Evolutionary conservation across 1,140 invertebrate genomes (phyloP).

Genomic region (Dinothrombium tinctorium): DNA sequence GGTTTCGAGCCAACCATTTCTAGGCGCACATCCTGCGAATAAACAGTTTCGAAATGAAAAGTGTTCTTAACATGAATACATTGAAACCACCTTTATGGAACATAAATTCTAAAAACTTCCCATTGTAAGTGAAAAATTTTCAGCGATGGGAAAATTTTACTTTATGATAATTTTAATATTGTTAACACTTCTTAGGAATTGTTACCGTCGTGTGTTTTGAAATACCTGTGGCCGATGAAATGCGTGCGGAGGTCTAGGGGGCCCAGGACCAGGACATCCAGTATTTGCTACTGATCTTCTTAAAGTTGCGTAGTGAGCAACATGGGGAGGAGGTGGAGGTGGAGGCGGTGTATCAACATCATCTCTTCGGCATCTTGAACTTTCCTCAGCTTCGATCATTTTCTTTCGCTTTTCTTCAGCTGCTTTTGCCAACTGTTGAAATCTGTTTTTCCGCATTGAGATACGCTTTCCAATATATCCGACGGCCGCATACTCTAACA

Average conservation of each 20-base stretch:
- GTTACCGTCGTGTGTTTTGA: too few species aligned
- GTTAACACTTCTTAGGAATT: too few species aligned
- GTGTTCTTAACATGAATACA: background rate
- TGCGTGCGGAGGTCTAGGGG: background rate
- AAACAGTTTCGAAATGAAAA: background rate
- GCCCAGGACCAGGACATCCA: background rate
- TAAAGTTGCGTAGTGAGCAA: constrained; percentile 1
- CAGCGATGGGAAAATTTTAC: too few species aligned
- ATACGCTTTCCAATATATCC: constrained; percentile 81
- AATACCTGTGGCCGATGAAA: background rate
- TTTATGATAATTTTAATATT: too few species aligned
- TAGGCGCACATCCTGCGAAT: constrained; percentile 1
- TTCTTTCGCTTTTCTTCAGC: constrained; percentile 6
- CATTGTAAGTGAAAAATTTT: too few species aligned
- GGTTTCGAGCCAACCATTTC: constrained; percentile 4
- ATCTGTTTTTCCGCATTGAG: constrained; percentile 76
- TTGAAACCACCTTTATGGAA: background rate
- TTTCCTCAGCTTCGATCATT: background rate
- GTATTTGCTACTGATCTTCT: background rate
- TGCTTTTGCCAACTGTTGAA: constrained; percentile 28
- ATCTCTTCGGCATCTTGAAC: background rate
- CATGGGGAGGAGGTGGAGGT: background rate
- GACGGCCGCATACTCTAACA: constrained; percentile 62
- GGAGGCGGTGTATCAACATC: background rate
- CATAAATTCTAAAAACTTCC: too few species aligned